Conservation (phyloP, 2,888 invertebrate species). For the Colletes collaris region DNA sequence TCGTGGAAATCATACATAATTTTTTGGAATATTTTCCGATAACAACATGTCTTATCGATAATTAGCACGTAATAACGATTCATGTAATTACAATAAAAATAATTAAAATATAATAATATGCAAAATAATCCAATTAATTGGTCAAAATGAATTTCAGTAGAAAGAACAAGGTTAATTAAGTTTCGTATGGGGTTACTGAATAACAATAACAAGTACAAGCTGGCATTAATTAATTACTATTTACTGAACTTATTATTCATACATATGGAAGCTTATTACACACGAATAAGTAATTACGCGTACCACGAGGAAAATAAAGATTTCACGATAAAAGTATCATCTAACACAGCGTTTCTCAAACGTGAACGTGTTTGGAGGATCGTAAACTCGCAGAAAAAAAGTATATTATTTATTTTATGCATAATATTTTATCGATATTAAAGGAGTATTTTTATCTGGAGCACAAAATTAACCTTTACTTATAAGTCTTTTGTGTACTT, state of each 20-base stretch:
- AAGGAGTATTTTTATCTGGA: no score
- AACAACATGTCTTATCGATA: background rate
- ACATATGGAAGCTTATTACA: background rate
- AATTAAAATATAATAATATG: background rate
- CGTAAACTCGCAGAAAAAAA: no score
- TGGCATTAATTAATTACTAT: background rate
- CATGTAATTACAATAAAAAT: background rate
- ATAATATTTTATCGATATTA: no score
- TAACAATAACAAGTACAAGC: background rate
- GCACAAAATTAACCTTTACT: no score
- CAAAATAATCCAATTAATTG: conserved; percentile 19
- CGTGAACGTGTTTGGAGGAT: no score
- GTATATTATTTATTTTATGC: no score
- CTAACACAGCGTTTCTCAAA: no score
- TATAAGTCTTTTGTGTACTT: no score
- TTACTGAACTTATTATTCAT: background rate
- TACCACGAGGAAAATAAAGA: conserved; percentile 5
- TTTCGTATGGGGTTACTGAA: background rate
- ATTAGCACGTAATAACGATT: background rate
- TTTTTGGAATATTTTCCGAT: no score
- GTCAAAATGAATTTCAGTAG: background rate
- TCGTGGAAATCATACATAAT: no score
- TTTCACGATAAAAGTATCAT: conserved; percentile 6
- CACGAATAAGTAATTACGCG: background rate
- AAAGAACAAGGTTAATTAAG: conserved; percentile 39